Conservation (phyloP, 1,140 invertebrate species). For the Caenorhabditis tropicalis region DNA sequence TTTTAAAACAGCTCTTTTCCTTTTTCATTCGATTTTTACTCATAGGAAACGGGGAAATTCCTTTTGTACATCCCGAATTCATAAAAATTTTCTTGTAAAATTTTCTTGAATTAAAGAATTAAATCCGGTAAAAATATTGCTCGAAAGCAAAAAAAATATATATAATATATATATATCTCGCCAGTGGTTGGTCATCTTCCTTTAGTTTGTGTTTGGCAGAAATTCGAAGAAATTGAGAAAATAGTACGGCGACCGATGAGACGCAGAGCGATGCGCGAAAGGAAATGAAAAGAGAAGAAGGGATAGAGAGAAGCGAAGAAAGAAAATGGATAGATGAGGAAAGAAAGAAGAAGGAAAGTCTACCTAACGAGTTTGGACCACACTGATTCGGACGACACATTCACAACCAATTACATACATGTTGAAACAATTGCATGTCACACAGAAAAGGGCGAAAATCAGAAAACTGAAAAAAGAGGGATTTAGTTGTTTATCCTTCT, state of each 20-base stretch:
- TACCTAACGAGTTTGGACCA: constrained; percentile 37
- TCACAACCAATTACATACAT: constrained; percentile 15
- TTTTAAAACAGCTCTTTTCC: neutral
- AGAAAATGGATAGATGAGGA: neutral
- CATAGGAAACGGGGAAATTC: neutral
- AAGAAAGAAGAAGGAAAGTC: neutral
- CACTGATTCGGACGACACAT: constrained; percentile 12
- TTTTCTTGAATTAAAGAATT: neutral
- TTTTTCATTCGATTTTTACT: neutral
- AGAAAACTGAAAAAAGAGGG: neutral
- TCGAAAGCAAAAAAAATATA: neutral
- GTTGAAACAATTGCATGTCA: neutral
- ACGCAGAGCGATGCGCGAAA: constrained; percentile 8
- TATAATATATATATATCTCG: constrained; percentile 9
- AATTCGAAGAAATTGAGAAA: constrained; percentile 19
- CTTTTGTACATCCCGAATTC: no score
- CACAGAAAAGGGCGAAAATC: neutral
- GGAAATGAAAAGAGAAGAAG: neutral
- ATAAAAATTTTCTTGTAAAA: no score
- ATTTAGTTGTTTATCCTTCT: no score
- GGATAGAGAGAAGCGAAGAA: neutral
- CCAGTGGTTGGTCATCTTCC: constrained; percentile 8
- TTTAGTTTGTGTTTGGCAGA: constrained; percentile 35
- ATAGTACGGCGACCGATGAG: neutral
- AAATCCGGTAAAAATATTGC: neutral